A percentile compares a stretch with the other conserved stretches of the same genome.
These are phyloP conservation scores for Andricus curvator DNA, from an alignment of 2,888 invertebrate genomes.

Conservation along the genomic window DNA sequence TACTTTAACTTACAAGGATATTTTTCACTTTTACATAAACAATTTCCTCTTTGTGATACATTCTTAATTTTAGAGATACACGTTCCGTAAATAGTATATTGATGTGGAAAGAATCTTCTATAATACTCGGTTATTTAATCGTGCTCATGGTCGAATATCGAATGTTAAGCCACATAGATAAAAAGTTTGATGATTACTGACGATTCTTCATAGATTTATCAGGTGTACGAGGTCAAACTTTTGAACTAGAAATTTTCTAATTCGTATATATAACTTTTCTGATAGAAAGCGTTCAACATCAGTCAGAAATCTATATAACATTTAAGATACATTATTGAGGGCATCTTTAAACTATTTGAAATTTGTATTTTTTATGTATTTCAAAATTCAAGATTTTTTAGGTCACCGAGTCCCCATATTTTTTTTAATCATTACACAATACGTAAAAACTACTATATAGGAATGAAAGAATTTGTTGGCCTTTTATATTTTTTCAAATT, in stretches of 20 bases:
- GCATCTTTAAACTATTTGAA: too few relatives aligned
- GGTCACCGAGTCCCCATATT: too few relatives aligned
- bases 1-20: constrained; percentile 53
- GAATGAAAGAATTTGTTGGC: too few relatives aligned
- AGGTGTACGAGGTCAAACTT: constrained; percentile 12
- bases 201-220: constrained; percentile 3
- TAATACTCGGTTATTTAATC: constrained; percentile 24
- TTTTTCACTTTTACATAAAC: constrained; percentile 66
- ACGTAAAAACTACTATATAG: too few relatives aligned
- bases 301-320: constrained; percentile 43
- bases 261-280: constrained; percentile 33
- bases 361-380: too few relatives aligned
- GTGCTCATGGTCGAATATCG: constrained; percentile 30
- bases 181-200: constrained; percentile 11
- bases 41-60: constrained; percentile 61
- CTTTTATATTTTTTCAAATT: too few relatives aligned
- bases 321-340: constrained; percentile 38
- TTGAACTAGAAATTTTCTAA: constrained; percentile 27
- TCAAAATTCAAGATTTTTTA: too few relatives aligned
- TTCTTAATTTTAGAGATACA: constrained; percentile 50
- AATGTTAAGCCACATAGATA: constrained; percentile 27
- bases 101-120: constrained; percentile 38
- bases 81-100: constrained; percentile 53
- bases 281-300: constrained; percentile 43
- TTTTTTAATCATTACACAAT: too few relatives aligned